These are phyloP conservation scores for Patiria pectinifera DNA, from an alignment of 53 echinoderm and acorn worm genomes.

Conservation along the genomic window DNA sequence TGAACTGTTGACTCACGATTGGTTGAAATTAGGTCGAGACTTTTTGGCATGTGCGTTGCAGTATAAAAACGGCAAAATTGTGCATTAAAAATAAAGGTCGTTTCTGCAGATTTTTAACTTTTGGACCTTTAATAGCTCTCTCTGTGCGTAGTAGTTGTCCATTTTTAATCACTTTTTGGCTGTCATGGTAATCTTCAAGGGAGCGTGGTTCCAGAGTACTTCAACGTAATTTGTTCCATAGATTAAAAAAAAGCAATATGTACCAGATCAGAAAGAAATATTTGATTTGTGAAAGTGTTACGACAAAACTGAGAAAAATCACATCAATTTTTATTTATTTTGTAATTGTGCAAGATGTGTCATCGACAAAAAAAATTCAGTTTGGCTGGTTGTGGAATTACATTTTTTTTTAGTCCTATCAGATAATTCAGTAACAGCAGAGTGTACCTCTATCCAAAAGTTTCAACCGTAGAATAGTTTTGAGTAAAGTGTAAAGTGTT, in stretches of 20 bases:
- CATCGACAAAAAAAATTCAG: background rate
- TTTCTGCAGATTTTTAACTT: too few relatives aligned
- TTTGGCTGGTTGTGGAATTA: background rate
- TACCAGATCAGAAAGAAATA: slow-evolving; percentile 14
- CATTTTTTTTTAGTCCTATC: too few relatives aligned
- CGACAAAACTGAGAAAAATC: background rate
- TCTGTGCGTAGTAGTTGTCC: background rate
- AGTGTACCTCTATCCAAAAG: too few relatives aligned
- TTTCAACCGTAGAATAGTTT: too few relatives aligned
- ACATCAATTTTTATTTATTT: slow-evolving; percentile 17
- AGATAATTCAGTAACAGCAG: too few relatives aligned
- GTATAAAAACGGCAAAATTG: background rate
- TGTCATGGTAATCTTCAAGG: slow-evolving; percentile 4
- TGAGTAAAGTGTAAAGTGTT: too few relatives aligned
- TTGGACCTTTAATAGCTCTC: slow-evolving; percentile 11
- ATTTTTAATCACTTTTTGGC: background rate
- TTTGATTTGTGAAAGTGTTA: background rate
- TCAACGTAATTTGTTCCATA: background rate
- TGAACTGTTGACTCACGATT: background rate
- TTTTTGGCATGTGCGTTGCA: background rate
- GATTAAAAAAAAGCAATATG: slow-evolving; percentile 32
- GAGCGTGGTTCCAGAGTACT: background rate
- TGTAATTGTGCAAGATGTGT: background rate
- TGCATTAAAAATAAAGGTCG: background rate
- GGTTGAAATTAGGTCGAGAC: background rate